Evolutionary conservation across 2,888 invertebrate species (phyloP).

Genomic region (Drosophila leonis): DNA sequence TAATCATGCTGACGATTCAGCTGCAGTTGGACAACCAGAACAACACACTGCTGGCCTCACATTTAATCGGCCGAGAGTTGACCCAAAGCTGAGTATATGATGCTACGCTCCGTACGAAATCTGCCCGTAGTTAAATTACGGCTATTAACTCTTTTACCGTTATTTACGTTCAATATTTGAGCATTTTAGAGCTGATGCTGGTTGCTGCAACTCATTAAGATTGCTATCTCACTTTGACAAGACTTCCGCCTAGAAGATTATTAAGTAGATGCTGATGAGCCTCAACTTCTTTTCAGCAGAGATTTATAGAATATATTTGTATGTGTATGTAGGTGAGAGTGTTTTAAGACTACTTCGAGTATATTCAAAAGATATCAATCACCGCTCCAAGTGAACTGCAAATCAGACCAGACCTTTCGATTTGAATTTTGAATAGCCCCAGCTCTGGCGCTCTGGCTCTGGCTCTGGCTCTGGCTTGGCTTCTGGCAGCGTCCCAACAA

Average conservation of each 20-base stretch:
- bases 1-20: slow-evolving; percentile 77
- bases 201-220: slow-evolving; percentile 7
- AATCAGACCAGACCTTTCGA: slow-evolving; percentile 25
- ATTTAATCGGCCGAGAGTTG: slow-evolving; percentile 50
- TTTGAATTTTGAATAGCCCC: slow-evolving; percentile 12
- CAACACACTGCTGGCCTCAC: slow-evolving; percentile 44
- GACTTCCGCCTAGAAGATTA: background rate
- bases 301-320: background rate
- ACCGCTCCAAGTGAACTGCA: slow-evolving; percentile 25
- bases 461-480: background rate
- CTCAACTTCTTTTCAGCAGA: background rate
- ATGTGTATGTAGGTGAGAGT: background rate
- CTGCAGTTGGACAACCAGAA: slow-evolving; percentile 69
- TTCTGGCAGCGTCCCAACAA: slow-evolving; percentile 21
- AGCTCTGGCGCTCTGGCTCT: background rate
- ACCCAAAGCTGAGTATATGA: slow-evolving; percentile 17
- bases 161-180: slow-evolving; percentile 13
- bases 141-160: slow-evolving; percentile 17
- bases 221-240: background rate
- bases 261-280: slow-evolving; percentile 4
- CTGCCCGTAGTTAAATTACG: slow-evolving; percentile 24
- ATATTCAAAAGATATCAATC: slow-evolving; percentile 41
- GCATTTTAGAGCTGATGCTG: slow-evolving; percentile 2
- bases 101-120: slow-evolving; percentile 10
- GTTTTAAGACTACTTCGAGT: slow-evolving; percentile 5